phyloP scores from a whole-genome alignment of 2,888 invertebrate species.

The Hartigia nigra region DNA sequence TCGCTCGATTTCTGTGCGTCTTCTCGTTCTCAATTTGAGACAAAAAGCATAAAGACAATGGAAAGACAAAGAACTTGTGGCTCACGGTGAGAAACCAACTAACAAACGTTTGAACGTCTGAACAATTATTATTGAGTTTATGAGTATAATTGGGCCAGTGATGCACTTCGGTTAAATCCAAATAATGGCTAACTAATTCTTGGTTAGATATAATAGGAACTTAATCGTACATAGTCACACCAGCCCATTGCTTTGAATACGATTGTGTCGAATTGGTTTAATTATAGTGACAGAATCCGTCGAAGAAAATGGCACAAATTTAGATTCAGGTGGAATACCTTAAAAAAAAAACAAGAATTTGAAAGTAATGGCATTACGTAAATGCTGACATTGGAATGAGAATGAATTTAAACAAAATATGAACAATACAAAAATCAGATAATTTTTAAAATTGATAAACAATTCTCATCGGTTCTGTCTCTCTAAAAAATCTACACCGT shows the following conservation, averaged over 20 bases:
- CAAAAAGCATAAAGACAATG: not conserved
- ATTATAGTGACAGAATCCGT: not conserved
- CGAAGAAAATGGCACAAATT: not conserved
- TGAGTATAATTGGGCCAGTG: conserved; percentile 27
- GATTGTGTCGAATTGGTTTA: not conserved
- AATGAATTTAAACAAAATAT: not conserved
- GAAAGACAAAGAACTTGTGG: not conserved
- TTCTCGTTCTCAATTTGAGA: not conserved
- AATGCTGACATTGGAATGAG: not conserved
- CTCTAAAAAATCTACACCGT: not conserved
- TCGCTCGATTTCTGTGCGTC: conserved; percentile 25
- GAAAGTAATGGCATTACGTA: not conserved
- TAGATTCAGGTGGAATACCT: not conserved
- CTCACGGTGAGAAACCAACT: not conserved
- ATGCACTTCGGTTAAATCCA: conserved; percentile 39
- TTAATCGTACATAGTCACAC: conserved; percentile 46
- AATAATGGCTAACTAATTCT: conserved; percentile 48
- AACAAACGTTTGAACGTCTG: not conserved
- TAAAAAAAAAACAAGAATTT: not conserved
- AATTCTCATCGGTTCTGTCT: not conserved
- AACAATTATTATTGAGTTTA: not conserved
- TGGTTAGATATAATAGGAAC: conserved; percentile 55
- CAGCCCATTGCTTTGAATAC: conserved; percentile 10
- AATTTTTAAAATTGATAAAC: not conserved
- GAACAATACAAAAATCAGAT: not conserved